Evolutionary conservation across 2,888 invertebrate species (phyloP).

Genomic region (Nomada flava): DNA sequence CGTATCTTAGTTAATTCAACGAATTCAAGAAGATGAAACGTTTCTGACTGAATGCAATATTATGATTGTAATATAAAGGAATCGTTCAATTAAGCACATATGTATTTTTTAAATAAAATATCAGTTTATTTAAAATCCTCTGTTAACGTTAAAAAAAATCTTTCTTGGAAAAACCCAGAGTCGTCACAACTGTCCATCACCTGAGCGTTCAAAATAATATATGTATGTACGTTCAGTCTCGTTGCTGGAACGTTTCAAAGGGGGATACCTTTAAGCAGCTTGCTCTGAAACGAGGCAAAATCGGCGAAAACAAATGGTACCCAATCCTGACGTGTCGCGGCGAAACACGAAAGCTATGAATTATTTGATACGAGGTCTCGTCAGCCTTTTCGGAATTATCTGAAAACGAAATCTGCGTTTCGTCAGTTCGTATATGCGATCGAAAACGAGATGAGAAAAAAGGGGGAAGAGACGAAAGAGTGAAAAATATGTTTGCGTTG

Average conservation of each 20-base stretch:
- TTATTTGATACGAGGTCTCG: slow-evolving; percentile 12
- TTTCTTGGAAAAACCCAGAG: no score
- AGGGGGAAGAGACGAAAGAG: neutral
- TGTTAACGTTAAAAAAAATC: no score
- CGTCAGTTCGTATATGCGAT: neutral
- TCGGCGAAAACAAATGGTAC: slow-evolving; percentile 5
- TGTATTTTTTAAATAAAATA: neutral
- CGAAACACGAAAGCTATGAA: slow-evolving; percentile 1
- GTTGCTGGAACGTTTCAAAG: neutral
- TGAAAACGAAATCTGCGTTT: slow-evolving; percentile 26
- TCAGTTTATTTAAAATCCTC: no score
- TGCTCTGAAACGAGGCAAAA: neutral
- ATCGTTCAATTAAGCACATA: neutral
- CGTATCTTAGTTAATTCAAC: neutral
- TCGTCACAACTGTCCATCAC: no score
- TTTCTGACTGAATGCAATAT: neutral
- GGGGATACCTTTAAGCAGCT: neutral
- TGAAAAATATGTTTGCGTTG: slow-evolving; percentile 4
- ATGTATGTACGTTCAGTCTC: neutral
- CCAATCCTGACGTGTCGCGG: neutral
- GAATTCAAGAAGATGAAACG: neutral
- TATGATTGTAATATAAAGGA: no score
- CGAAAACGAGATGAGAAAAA: neutral
- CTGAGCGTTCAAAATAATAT: no score
- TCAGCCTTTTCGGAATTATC: slow-evolving; percentile 32